These are phyloP conservation scores for Amphiprion percula DNA, from an alignment of 2,113 vertebrate genomes.

Conservation along the genomic window DNA sequence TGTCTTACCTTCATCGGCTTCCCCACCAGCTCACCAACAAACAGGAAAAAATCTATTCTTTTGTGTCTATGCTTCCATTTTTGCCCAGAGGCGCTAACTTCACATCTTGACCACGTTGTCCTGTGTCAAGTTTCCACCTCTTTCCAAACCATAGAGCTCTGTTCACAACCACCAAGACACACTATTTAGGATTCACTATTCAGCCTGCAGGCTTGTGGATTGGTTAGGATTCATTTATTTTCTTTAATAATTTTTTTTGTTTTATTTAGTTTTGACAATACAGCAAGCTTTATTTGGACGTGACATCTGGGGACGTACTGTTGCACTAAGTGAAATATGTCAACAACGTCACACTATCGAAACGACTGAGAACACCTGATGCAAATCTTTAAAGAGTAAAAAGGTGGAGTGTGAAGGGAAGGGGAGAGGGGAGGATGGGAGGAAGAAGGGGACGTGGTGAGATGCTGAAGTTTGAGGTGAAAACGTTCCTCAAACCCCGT, in stretches of 20 bases:
- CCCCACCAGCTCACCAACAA: conserved; percentile 57
- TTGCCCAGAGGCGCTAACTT: conserved; percentile 64
- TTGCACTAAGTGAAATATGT: conserved; percentile 74
- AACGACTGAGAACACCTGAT: conserved; percentile 78
- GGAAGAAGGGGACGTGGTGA: background rate
- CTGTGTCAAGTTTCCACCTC: conserved; percentile 65
- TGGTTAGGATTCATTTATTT: conserved; percentile 44
- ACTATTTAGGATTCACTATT: conserved; percentile 76
- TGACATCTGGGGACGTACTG: conserved; percentile 87
- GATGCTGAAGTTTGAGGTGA: background rate
- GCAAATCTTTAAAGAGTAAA: conserved; percentile 63
- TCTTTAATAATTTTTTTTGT: conserved; percentile 42
- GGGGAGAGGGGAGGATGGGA: conserved; percentile 12
- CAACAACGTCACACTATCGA: conserved; percentile 57
- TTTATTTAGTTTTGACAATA: conserved; percentile 66
- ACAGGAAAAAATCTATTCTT: conserved; percentile 71
- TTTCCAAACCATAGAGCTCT: conserved; percentile 85
- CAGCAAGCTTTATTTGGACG: conserved; percentile 91
- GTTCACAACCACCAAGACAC: conserved; percentile 81
- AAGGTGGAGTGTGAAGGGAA: conserved; percentile 51
- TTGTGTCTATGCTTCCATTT: conserved; percentile 78
- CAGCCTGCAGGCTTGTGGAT: conserved; percentile 86
- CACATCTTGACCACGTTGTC: background rate
- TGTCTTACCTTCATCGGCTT: conserved; percentile 40
- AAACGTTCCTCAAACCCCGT: background rate